Base-by-base conservation (phyloP, 1,140 invertebrate species). In the Trichogramma pretiosum region DNA sequence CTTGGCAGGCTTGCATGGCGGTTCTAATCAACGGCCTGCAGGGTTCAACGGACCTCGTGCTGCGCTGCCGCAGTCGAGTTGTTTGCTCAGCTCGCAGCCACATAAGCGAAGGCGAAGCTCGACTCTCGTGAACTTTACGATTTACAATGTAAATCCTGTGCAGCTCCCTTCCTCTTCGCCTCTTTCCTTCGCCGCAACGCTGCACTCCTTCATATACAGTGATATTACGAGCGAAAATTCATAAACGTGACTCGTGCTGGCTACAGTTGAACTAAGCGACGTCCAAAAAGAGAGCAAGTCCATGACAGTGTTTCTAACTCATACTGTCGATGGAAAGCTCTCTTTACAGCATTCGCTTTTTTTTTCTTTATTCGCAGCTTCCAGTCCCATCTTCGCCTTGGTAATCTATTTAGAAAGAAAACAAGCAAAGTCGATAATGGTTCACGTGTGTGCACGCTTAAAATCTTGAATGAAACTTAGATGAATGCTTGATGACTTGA, bases 311-410 rank as follows among this genome's bases (percentile, higher is more conserved):
- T 73, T 59, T 67, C 63, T 62, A 55, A 63, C 65, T 67, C 75
- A 75, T 77, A 79, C 77, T 79, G 77, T 79, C 76, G 74, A 79
- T 77, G 77, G 76, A 78, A 77, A 79, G 77, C 77, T 79, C 77
- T 79, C 77, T 79, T 79, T 65, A 77, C 75, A 76, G 76, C 70
- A 56, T 67, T 57, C 65, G 67, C 74, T 72, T 65, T 43, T 49
- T 16, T 28, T 33, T 51, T 46, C 49, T 46, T n/a, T 46, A 10
- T 37, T 16, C 35, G 35, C 11, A 10, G 35, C 8, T 18, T 37
- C 24, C 24, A n/a, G n/a, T n/a, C n/a, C n/a, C n/a, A n/a, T n/a
- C n/a, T n/a, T n/a, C n/a, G n/a, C n/a, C n/a, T n/a, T n/a, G n/a
- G n/a, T n/a, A n/a, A n/a, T n/a, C n/a, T n/a, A n/a, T n/a, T n/a